Evolutionary conservation across 2,797 vertebrate species (phyloP).

Genomic region (Spinibarbus caldwelli): DNA sequence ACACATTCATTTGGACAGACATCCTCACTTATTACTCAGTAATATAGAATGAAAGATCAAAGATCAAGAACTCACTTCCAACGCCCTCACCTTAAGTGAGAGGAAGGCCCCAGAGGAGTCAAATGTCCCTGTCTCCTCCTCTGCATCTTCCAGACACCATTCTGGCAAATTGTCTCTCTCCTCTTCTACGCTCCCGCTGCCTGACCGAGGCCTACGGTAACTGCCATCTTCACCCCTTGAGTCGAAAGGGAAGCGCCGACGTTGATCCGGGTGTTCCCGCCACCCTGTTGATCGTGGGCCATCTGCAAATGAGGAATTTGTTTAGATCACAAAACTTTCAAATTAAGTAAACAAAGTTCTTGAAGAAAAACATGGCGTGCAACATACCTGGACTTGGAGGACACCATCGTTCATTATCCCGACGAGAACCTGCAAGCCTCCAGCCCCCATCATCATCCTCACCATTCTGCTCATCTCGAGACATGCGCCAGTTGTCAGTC

Average conservation of each 20-base stretch:
- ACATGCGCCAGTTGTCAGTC: constrained; percentile 95
- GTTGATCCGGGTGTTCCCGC: constrained; percentile 93
- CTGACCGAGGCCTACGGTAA: constrained; percentile 89
- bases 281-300: constrained; percentile 89
- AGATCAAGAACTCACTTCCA: constrained; percentile 28
- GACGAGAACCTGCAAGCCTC: constrained; percentile 85
- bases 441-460: constrained; percentile 92
- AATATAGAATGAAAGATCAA: not conserved
- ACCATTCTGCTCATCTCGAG: constrained; percentile 94
- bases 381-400: constrained; percentile 90
- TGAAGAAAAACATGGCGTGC: not conserved
- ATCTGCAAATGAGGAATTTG: constrained; percentile 70
- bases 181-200: constrained; percentile 93
- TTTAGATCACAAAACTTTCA: not conserved
- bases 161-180: constrained; percentile 96
- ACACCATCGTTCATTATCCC: constrained; percentile 91
- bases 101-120: constrained; percentile 98
- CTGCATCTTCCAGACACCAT: constrained; percentile 97
- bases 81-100: constrained; percentile 86
- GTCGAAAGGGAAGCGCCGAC: constrained; percentile 93
- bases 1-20: not conserved
- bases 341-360: not conserved
- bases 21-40: not conserved
- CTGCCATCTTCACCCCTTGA: constrained; percentile 92
- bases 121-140: constrained; percentile 98